Evolutionary conservation across 2,797 vertebrate genomes (phyloP), one percentile per base, ranked within the genome.

Genomic region (Todus mexicanus): DNA sequence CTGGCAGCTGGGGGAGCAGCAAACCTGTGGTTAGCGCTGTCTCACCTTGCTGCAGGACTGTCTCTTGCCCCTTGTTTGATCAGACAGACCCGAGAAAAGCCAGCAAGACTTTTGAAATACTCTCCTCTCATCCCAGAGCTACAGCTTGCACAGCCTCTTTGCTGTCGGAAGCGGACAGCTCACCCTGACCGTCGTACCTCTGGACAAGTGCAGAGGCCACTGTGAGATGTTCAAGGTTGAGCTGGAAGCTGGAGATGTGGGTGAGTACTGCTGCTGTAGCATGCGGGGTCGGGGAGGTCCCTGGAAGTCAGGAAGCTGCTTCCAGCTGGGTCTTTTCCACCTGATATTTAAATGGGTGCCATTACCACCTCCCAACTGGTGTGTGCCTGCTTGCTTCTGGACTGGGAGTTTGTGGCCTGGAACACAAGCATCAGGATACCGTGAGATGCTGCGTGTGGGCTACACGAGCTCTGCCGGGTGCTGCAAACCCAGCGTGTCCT

Each of bases 181-280:
- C 12, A 98, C 98, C 2, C 96, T 99, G 61, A 98, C 98, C 40
- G 97, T 99, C 17, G 95, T 97, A 68, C 98, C 99, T 7, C 97
- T 98, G 60, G 96, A 97, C 21, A 97, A 97, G 38, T 99, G 99
- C 95, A 98, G 98, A 88, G 98, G 96, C 94, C 98, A 98, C 92
- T 99, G 99, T 95, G 98, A 98, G 96, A 97, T 97, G 35, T 97
- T 99, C 96, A 98, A 97, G 79, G 93, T 98, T 89, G 98, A 98
- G 47, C 96, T 99, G 40, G 97, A 98, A 31, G 98, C 98, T 9
- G 99, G 99, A 73, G 98, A 99, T 96, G 87, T 99, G 88, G 98
- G 99, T 99, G 97, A 97, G 97, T 88, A 74, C 33, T 4, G 2
- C 42, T 54, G 42, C 48, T 88, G 38, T 19, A 73, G 43, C 1